phyloP scores from a whole-genome alignment of 2,888 invertebrate species.

The Argyresthia albistria region DNA sequence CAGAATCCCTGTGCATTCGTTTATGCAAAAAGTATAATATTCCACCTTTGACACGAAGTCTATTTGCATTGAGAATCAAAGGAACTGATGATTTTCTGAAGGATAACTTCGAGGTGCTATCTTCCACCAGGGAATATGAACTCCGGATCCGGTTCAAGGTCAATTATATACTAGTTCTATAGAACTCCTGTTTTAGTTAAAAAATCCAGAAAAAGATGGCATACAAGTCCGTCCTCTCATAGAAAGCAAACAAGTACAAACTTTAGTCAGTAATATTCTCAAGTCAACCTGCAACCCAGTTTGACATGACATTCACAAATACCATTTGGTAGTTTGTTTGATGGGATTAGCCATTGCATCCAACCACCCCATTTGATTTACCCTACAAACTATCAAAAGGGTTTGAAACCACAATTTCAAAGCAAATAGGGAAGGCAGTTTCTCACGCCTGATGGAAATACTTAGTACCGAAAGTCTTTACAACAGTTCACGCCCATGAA shows the following conservation, averaged over 20 bases:
- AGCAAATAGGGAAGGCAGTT: too few relatives aligned
- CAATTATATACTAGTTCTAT: conserved; percentile 1
- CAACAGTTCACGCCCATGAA: too few relatives aligned
- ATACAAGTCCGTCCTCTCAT: neutral
- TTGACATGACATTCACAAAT: neutral
- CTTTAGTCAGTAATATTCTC: neutral
- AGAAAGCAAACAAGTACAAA: too few relatives aligned
- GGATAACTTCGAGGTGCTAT: conserved; percentile 65
- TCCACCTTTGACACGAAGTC: conserved; percentile 81
- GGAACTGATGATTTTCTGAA: conserved; percentile 79
- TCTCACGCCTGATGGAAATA: too few relatives aligned
- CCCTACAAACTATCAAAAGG: too few relatives aligned
- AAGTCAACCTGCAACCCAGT: neutral
- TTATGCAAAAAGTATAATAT: conserved; percentile 82
- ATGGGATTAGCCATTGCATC: too few relatives aligned
- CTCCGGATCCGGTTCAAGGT: conserved; percentile 87
- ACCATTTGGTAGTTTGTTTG: neutral
- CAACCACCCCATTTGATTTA: too few relatives aligned
- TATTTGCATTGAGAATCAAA: conserved; percentile 82
- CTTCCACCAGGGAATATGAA: conserved; percentile 74
- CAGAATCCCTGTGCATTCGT: conserved; percentile 80
- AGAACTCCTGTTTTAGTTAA: neutral
- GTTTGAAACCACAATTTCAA: too few relatives aligned
- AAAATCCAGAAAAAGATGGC: neutral
- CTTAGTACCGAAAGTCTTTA: too few relatives aligned